Conservation (phyloP, 2,888 invertebrate species). For the Ectemnius lituratus region DNA sequence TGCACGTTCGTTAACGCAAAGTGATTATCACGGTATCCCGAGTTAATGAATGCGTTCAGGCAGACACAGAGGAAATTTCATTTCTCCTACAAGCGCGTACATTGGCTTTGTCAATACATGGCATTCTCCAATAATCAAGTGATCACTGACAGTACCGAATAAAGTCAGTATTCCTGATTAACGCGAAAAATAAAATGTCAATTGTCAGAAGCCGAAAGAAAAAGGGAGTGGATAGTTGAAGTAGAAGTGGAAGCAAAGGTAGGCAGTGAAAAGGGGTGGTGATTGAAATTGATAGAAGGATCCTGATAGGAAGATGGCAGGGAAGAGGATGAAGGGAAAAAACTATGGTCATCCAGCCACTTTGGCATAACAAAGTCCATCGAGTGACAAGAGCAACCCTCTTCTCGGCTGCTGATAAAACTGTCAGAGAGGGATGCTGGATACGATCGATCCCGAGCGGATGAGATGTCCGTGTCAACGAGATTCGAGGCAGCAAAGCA, state of each 20-base stretch:
- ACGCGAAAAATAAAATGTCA: background rate
- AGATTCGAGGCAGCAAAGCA: constrained; percentile 11
- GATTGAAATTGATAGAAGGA: constrained; percentile 7
- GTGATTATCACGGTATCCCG: constrained; percentile 3
- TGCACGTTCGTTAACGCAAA: constrained; percentile 3
- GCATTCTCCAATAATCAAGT: constrained; percentile 1
- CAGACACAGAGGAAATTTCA: constrained; percentile 10
- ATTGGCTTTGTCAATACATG: background rate
- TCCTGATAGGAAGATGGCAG: constrained; percentile 20
- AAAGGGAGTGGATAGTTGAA: background rate
- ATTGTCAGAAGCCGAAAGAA: background rate
- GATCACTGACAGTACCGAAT: background rate
- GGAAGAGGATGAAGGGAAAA: constrained; percentile 25
- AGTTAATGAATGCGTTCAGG: constrained; percentile 8
- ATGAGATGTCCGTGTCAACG: constrained; percentile 33
- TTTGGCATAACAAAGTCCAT: constrained; percentile 36
- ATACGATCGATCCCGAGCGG: constrained; percentile 44
- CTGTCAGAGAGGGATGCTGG: constrained; percentile 41
- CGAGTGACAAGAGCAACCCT: constrained; percentile 29
- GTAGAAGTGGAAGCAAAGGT: background rate
- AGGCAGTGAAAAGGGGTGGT: constrained; percentile 5
- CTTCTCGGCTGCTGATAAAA: constrained; percentile 51
- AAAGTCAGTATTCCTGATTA: background rate
- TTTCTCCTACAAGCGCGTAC: constrained; percentile 7
- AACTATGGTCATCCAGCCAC: constrained; percentile 37